Evolutionary conservation across 37 sponge, comb jelly and placozoan genomes (phyloP), one percentile per base, ranked within the genome.

Genomic region (Aphrocallistes beatrix): DNA sequence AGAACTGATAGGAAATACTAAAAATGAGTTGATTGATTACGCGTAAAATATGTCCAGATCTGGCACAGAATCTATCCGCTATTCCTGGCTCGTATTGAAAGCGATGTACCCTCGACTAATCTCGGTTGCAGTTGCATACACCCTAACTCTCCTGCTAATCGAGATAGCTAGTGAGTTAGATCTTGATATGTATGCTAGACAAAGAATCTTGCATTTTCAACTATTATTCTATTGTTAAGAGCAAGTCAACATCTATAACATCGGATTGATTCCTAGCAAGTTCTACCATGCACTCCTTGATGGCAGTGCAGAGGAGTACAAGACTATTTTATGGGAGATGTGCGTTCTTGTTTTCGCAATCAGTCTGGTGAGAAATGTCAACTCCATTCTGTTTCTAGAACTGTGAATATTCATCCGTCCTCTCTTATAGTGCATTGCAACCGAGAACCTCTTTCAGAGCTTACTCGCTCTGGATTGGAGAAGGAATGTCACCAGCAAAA

Each of bases 311-410:
- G 82, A 60, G 9, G 81, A 45, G 17, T 96, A 93, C 87, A 91
- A 90, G 85, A 36, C 82, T 0, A 51, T 51, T 21, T 69, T 93
- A 37, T 93, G 91, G 91, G 86, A 40, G 38, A 48, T 87, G 50
- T 86, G 83, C 17, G 37, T 95, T 36, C 39, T 86, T 0, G 51
- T 95, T 37, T 16, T 84, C 23, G 86, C 95, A 36, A 83, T 89
- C 8, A 87, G 89, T 39, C 47, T 93, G 36, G 95, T 95, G 83
- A 92, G 94, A 84, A n/a, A n/a, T n/a, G n/a, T n/a, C n/a, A n/a
- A n/a, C n/a, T n/a, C n/a, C n/a, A n/a, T n/a, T n/a, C n/a, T n/a
- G n/a, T n/a, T n/a, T n/a, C n/a, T n/a, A 13, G 37, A 9, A 81
- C 37, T 81, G 81, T 81, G 16, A 81, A 81, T 37, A 34, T 81